Conservation (phyloP, 1,140 invertebrate genomes). For the Pseudachorutes palmiensis region DNA sequence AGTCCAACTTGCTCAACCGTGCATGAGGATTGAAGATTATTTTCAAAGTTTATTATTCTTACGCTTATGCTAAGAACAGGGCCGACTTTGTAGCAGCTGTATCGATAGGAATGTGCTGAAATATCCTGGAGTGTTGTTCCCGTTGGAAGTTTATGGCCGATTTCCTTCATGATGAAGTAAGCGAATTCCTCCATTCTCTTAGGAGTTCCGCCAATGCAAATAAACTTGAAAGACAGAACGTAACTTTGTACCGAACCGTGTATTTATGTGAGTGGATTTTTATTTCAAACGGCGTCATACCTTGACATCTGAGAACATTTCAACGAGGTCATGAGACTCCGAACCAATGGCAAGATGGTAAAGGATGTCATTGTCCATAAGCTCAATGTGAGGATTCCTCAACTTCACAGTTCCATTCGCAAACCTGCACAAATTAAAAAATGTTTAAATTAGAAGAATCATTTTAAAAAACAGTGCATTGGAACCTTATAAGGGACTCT, state of each 20-base stretch:
- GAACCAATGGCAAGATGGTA: slow-evolving; percentile 89
- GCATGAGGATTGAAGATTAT: too few species aligned
- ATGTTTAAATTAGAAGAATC: not conserved
- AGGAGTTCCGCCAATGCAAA: slow-evolving; percentile 94
- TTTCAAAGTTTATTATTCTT: slow-evolving; percentile 47
- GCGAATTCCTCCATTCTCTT: slow-evolving; percentile 91
- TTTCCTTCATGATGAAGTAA: slow-evolving; percentile 79
- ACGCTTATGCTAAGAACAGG: slow-evolving; percentile 83
- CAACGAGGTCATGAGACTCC: slow-evolving; percentile 80
- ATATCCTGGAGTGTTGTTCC: slow-evolving; percentile 81
- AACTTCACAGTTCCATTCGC: slow-evolving; percentile 71
- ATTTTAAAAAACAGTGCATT: slow-evolving; percentile 4
- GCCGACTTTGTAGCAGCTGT: slow-evolving; percentile 97
- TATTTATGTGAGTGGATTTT: not conserved
- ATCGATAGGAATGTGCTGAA: slow-evolving; percentile 83
- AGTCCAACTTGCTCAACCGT: too few species aligned
- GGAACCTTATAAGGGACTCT: not conserved
- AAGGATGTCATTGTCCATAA: slow-evolving; percentile 85
- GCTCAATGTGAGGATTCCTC: slow-evolving; percentile 76
- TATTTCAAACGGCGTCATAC: slow-evolving; percentile 47
- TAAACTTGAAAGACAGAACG: slow-evolving; percentile 62
- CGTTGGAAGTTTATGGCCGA: slow-evolving; percentile 77
- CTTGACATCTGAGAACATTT: slow-evolving; percentile 94
- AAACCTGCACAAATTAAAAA: slow-evolving; percentile 48
- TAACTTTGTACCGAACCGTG: not conserved